phyloP scores from a whole-genome alignment of 1,140 invertebrate species.

The Bradynema listronoti region DNA sequence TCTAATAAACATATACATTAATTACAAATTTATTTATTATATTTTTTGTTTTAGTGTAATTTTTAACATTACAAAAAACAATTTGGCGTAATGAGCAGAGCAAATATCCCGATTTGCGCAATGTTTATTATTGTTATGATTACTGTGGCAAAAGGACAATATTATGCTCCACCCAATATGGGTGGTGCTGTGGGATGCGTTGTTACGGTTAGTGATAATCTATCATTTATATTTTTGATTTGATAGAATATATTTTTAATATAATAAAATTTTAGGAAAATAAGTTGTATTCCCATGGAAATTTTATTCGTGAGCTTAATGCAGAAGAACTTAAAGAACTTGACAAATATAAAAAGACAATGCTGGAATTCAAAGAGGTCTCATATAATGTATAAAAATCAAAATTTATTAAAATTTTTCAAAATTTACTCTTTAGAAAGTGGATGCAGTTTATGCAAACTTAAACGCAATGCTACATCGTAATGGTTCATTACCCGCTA shows the following conservation, averaged over 20 bases:
- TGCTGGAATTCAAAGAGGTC: conserved; percentile 25
- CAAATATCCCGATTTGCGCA: no score
- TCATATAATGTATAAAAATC: background rate
- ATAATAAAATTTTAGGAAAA: conserved; percentile 11
- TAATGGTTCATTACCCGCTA: conserved; percentile 19
- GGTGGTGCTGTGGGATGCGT: conserved; percentile 24
- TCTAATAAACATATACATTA: no score
- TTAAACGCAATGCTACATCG: conserved; percentile 17
- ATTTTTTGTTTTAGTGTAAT: no score
- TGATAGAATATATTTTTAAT: background rate
- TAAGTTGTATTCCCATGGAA: conserved; percentile 28
- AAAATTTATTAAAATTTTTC: conserved; percentile 1
- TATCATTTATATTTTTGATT: background rate
- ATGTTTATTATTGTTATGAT: no score
- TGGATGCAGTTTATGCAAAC: conserved; percentile 25
- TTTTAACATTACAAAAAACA: no score
- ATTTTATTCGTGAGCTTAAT: conserved; percentile 22
- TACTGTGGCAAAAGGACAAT: conserved; percentile 9
- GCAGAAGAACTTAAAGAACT: conserved; percentile 20
- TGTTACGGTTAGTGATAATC: conserved; percentile 9
- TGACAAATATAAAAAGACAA: conserved; percentile 22
- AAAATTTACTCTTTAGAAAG: conserved; percentile 12
- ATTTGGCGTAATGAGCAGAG: no score
- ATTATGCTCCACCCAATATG: conserved; percentile 25
- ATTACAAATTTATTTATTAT: no score